phyloP scores from a whole-genome alignment of 2,113 vertebrate species.

The Mungos mungo region DNA sequence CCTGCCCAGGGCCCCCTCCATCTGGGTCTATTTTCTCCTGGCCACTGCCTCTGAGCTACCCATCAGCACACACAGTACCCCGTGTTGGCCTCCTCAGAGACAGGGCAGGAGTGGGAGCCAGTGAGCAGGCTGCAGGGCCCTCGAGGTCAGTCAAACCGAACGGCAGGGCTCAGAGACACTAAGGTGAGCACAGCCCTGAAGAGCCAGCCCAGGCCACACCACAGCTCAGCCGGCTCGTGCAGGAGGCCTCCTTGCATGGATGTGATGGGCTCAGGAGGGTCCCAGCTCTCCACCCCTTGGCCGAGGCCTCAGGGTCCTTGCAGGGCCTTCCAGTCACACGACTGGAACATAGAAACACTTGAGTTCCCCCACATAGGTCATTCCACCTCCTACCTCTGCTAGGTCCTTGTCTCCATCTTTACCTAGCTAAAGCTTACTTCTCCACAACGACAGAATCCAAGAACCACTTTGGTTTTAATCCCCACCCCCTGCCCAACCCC shows the following conservation, averaged over 20 bases:
- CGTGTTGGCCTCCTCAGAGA: neutral
- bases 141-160: neutral
- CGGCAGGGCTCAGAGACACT: neutral
- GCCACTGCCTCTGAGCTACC: neutral
- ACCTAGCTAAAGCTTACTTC: neutral
- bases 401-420: neutral
- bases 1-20: neutral
- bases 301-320: neutral
- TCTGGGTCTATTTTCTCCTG: neutral
- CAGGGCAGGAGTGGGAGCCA: neutral
- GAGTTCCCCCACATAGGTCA: neutral
- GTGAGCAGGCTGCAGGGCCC: neutral
- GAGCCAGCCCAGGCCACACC: neutral
- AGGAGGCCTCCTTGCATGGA: neutral
- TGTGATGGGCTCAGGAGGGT: neutral
- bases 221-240: fast-evolving
- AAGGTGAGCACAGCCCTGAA: neutral
- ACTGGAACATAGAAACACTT: neutral
- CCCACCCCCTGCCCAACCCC: no score
- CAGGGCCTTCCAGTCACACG: neutral
- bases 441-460: neutral
- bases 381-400: no score
- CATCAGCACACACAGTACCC: no score
- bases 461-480: neutral
- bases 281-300: neutral